Base-by-base conservation (phyloP, 64 coral and sea anemone species). In the Montipora efflorescens region DNA sequence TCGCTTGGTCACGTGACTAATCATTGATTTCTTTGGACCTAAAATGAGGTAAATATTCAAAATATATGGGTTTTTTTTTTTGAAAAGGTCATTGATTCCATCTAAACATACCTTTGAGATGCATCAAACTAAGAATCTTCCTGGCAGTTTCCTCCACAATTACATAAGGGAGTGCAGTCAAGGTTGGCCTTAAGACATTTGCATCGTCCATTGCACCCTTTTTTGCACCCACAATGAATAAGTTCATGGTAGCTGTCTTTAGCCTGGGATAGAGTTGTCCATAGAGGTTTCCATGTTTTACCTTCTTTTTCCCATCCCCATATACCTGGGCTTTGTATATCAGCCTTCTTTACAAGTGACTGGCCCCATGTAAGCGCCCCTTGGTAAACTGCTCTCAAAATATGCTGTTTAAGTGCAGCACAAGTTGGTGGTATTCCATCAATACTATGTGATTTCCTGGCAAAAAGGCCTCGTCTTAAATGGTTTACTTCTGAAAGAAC, bases 221-320 rank as follows among this genome's bases (percentile, higher is more conserved):
- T n/a, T 61, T 61, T 83, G 80, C 80, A 83, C 12, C 80, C 80
- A 62, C 80, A 83, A 19, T 28, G 80, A 3, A 83, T 47, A 61
- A 83, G 80, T 10, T 83, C 80, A 28, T 83, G 4, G 53, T 52
- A 83, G 21, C 18, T 66, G 7, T 83, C 80, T 1, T 47, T 53
- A 4, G 80, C 80, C 62, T 83, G 55, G 53, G 80, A 59, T 8
- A 83, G 18, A 45, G 79, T 81, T 47, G 79, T 81, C 79, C 78
- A 81, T n/a, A 52, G 22, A 52, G 79, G 79, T 53, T 49, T 49
- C 43, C 48, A 81, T 81, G 47, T 23, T 52, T 47, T 81, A 15
- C 55, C 79, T 50, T 15, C 46, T 22, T 49, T 81, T 15, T 86
- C 67, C 55, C 55, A 86, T 57, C 64, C 82, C 82, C 82, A 86